Conservation (phyloP, 2,888 invertebrate species). For the Pristionchus mayeri region DNA sequence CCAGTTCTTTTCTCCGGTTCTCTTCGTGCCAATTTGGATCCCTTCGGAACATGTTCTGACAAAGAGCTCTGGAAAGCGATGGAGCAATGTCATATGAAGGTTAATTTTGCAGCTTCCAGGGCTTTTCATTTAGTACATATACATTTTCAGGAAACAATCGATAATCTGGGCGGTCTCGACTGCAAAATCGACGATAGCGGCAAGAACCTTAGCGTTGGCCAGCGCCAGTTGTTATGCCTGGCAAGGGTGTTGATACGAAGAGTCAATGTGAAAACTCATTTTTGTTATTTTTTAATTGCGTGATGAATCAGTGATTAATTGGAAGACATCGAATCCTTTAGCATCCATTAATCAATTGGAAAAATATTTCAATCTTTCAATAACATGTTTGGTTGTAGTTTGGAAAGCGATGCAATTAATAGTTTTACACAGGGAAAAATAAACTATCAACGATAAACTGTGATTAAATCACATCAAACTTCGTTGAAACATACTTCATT, state of each 20-base stretch:
- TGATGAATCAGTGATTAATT: too few relatives aligned
- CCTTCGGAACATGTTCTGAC: constrained; percentile 86
- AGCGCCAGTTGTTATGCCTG: constrained; percentile 79
- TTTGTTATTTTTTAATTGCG: too few relatives aligned
- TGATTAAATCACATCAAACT: too few relatives aligned
- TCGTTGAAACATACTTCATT: too few relatives aligned
- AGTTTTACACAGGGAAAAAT: too few relatives aligned
- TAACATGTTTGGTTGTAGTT: too few relatives aligned
- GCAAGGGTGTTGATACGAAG: constrained; percentile 78
- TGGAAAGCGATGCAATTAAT: too few relatives aligned
- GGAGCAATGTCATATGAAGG: constrained; percentile 90
- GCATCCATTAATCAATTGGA: too few relatives aligned
- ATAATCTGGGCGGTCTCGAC: constrained; percentile 82
- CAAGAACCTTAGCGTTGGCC: constrained; percentile 83
- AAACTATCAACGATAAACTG: too few relatives aligned
- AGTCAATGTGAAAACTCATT: constrained; percentile 69
- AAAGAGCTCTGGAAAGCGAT: constrained; percentile 89
- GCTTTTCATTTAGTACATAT: too few relatives aligned
- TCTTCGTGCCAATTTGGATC: constrained; percentile 92
- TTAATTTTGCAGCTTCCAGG: constrained; percentile 74
- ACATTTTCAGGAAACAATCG: constrained; percentile 80
- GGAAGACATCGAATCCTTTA: too few relatives aligned
- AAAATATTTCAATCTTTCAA: too few relatives aligned
- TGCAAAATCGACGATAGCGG: constrained; percentile 92
- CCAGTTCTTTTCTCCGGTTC: constrained; percentile 81